A percentile compares a stretch with the other conserved stretches of the same genome.
Conservation (phyloP, 2,797 vertebrate species). For the Lophius americanus region DNA sequence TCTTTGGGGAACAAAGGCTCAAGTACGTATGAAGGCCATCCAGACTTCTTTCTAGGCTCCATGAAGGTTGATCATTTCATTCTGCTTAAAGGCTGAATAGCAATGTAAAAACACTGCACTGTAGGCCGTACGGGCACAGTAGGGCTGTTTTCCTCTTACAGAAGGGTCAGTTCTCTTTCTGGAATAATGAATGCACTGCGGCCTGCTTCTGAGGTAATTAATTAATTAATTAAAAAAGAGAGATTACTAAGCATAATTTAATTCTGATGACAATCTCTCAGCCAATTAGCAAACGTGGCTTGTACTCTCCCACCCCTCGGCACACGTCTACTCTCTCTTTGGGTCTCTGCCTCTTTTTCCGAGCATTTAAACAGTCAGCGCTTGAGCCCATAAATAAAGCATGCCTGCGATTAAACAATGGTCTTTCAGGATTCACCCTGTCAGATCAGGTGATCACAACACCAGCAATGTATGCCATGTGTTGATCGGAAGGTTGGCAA, state of each 20-base stretch:
- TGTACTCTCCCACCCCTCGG: constrained; percentile 36
- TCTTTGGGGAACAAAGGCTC: constrained; percentile 29
- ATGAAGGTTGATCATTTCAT: constrained; percentile 7
- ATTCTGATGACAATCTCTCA: constrained; percentile 80
- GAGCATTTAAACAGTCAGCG: constrained; percentile 46
- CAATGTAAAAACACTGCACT: constrained; percentile 10
- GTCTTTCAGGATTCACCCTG: too few species aligned
- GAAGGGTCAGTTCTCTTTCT: constrained; percentile 54
- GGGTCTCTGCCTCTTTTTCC: constrained; percentile 31
- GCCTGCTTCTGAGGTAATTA: constrained; percentile 81
- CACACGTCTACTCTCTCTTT: constrained; percentile 14
- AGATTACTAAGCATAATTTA: constrained; percentile 85
- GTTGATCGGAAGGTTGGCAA: too few species aligned
- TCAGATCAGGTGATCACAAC: too few species aligned
- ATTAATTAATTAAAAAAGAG: constrained; percentile 63
- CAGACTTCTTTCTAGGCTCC: constrained; percentile 1
- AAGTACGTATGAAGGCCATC: constrained; percentile 7
- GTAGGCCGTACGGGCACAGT: constrained; percentile 35
- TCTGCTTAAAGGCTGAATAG: neutral
- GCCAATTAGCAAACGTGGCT: constrained; percentile 80
- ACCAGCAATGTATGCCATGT: too few species aligned
- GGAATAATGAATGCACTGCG: constrained; percentile 75
- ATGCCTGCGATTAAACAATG: constrained; percentile 7
- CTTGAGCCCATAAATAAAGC: constrained; percentile 64
- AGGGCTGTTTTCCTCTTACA: constrained; percentile 38